Evolutionary conservation across 2,797 vertebrate genomes (phyloP), one percentile per base, ranked within the genome.

Genomic region (Alca torda): DNA sequence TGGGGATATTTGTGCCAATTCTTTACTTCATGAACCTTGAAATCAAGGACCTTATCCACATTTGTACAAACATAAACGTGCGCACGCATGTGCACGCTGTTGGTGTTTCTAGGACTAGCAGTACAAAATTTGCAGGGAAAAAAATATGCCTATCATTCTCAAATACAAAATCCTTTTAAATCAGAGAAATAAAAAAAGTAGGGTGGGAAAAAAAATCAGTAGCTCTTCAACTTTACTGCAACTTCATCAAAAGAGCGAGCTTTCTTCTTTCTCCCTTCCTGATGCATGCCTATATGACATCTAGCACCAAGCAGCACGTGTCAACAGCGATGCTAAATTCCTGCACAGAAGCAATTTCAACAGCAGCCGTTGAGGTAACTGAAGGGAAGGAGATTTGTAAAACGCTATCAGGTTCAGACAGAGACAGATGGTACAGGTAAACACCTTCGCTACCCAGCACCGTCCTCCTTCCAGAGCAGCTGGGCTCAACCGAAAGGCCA

Each of bases 341-440:
- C 96, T 65, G 50, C 91, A 96, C 80, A 93, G 90, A 84, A 73
- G 59, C 68, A 80, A 90, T 82, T 90, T 91, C 93, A 90, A 25
- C 28, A 37, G 89, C 70, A 97, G 93, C 94, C 85, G 2, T 70
- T 94, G 87, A 64, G 88, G 89, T 90, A 97, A 97, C 94, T 92
- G 92, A 97, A 97, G 93, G 93, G 88, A 95, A 96, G 90, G 53
- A 94, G 93, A 96, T 95, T 78, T 96, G 95, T 80, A 96, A 96
- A 97, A 96, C 16, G 35, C 90, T 94, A 70, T 92, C 95, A 83
- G 95, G 94, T 97, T 91, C 95, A 95, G 95, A 91, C 39, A 61
- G 67, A 93, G 96, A 95, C 95, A 92, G 96, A 96, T 85, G 96
- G 97, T 89, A 74, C 56, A 87, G 90, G 94, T 95, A 98, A 98